phyloP scores from a whole-genome alignment of 1,140 invertebrate species.

The Bicyclus anynana region DNA sequence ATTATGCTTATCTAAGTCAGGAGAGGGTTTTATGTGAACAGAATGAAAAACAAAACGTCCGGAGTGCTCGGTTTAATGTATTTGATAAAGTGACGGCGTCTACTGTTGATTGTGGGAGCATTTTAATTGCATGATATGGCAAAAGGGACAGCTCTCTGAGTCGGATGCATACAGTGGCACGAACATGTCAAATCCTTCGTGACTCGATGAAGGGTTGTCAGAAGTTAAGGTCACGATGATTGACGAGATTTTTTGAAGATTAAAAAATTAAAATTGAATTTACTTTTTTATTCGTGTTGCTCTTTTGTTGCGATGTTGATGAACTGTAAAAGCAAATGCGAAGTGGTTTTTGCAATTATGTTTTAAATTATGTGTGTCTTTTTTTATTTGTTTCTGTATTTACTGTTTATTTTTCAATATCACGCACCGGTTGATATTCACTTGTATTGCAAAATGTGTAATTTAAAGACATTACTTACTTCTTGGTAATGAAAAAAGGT shows the following conservation, averaged over 20 bases:
- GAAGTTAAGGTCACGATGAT: constrained; percentile 29
- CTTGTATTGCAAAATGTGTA: background rate
- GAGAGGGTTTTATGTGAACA: constrained; percentile 50
- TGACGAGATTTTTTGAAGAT: constrained; percentile 21
- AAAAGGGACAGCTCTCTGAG: constrained; percentile 31
- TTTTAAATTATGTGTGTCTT: background rate
- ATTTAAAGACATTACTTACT: background rate
- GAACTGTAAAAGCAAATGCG: constrained; percentile 1
- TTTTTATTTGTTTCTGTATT: background rate
- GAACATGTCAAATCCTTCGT: constrained; percentile 50
- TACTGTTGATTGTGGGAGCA: constrained; percentile 44
- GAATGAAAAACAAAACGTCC: constrained; percentile 50
- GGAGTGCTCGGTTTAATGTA: constrained; percentile 68
- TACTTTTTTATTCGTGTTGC: constrained; percentile 6
- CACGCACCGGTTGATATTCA: background rate
- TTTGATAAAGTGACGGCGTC: constrained; percentile 72
- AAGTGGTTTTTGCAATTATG: constrained; percentile 4
- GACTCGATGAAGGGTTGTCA: constrained; percentile 35
- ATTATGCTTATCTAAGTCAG: constrained; percentile 64
- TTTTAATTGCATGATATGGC: constrained; percentile 67
- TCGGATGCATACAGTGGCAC: constrained; percentile 40
- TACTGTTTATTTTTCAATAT: background rate
- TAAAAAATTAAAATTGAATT: constrained; percentile 19
- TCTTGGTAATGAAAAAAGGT: background rate
- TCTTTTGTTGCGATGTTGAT: background rate